Evolutionary conservation across 2,888 invertebrate species (phyloP), one percentile per base, ranked within the genome.

Genomic region (Candidula unifasciata): DNA sequence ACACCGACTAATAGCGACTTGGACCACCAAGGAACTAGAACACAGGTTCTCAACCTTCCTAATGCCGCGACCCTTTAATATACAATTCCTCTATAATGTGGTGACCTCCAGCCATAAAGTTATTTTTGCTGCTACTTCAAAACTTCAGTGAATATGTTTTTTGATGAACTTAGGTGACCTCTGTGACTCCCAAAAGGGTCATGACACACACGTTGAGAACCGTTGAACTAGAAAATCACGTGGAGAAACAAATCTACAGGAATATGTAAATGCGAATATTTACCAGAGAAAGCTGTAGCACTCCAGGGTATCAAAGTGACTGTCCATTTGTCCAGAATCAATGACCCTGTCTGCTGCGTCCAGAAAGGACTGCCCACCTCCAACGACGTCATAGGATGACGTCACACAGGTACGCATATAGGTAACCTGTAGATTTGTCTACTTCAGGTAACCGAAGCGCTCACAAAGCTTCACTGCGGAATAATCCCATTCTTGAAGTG

Each of bases 221-320:
- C n/a, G n/a, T n/a, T n/a, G n/a, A n/a, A n/a, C n/a, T n/a, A n/a
- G n/a, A n/a, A n/a, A n/a, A n/a, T n/a, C n/a, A n/a, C n/a, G n/a
- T n/a, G n/a, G n/a, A n/a, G 24, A 44, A n/a, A 8, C 30, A n/a
- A 66, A 24, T 64, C 35, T 35, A 52, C 27, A 37, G 0, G 33
- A 24, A 24, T 35, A 10, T 18, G 6, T 13, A 6, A 13, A 13
- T 44, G 44, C 6, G 44, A 13, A 21, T 71, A 74, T 79, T 83
- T 83, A 83, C 83, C 83, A 69, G 1, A 79, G 44, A 79, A 83
- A 83, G n/a, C 79, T 79, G 83, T 79, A 79, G 6, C 79, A 79
- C 33, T 83, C 83, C 60, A 83, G 44, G 2, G 79, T 79, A 33
- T 83, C 83, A 18, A 79, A 79, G 18, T 83, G 71, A 33, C 83